These are phyloP conservation scores for Myotis findleyi DNA, from an alignment of 2,797 vertebrate genomes.

Conservation along the genomic window DNA sequence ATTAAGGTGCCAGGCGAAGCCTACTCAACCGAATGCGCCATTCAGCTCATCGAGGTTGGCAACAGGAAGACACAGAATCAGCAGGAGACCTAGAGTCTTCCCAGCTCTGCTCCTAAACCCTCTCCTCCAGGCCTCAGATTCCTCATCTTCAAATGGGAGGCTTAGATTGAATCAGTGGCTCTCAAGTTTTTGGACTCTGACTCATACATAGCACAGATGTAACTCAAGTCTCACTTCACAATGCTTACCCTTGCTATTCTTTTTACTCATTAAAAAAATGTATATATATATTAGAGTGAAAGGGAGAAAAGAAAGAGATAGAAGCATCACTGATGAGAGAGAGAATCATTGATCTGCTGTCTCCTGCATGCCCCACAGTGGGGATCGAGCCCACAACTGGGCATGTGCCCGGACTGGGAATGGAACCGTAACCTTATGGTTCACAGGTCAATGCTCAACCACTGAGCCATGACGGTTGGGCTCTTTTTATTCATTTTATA, in stretches of 20 bases:
- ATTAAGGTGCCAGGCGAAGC: not conserved
- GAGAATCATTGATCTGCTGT: too few relatives aligned
- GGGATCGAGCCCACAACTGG: too few relatives aligned
- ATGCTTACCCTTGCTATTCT: not conserved
- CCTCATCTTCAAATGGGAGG: not conserved
- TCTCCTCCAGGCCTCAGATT: not conserved
- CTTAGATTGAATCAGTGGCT: not conserved
- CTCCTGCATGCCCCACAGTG: too few relatives aligned
- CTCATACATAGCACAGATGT: not conserved
- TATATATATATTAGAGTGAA: too few relatives aligned
- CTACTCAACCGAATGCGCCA: fast-evolving
- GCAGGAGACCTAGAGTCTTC: not conserved
- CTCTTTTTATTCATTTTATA: not conserved
- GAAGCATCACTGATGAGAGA: too few relatives aligned
- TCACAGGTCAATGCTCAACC: too few relatives aligned
- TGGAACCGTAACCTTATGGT: too few relatives aligned
- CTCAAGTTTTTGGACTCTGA: not conserved
- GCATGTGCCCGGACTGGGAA: too few relatives aligned
- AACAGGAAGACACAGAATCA: not conserved
- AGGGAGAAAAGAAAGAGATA: too few relatives aligned
- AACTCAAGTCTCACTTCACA: not conserved
- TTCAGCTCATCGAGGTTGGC: not conserved
- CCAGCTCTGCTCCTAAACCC: not conserved
- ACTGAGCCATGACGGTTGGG: too few relatives aligned
- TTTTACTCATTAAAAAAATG: too few relatives aligned